phyloP scores from a whole-genome alignment of 2,113 vertebrate genomes.

The Sus scrofa region DNA sequence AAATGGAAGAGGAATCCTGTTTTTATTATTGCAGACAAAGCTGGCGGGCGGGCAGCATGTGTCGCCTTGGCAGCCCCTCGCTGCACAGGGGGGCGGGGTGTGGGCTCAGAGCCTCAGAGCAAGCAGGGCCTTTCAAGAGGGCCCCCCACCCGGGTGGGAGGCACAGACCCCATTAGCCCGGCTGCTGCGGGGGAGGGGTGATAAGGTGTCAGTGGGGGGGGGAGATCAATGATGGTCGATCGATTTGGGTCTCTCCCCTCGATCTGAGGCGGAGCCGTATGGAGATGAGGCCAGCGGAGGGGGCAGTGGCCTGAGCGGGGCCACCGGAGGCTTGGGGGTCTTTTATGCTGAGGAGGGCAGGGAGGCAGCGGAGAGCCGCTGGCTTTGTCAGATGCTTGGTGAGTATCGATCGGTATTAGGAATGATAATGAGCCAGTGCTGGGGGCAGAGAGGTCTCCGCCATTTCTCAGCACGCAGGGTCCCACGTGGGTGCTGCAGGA shows the following conservation, averaged over 20 bases:
- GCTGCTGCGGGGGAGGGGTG: slow-evolving; percentile 81
- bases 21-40: neutral
- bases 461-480: slow-evolving; percentile 68
- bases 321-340: slow-evolving; percentile 61
- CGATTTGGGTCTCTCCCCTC: slow-evolving; percentile 73
- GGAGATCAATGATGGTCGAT: slow-evolving; percentile 79
- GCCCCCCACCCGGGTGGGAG: slow-evolving; percentile 76
- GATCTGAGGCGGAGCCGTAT: slow-evolving; percentile 46
- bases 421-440: slow-evolving; percentile 90
- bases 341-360: slow-evolving; percentile 78
- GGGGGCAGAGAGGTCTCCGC: slow-evolving; percentile 84
- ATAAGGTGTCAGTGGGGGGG: slow-evolving; percentile 79
- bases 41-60: slow-evolving; percentile 81
- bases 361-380: neutral
- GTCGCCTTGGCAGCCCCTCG: slow-evolving; percentile 81
- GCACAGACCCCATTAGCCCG: slow-evolving; percentile 73
- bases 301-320: neutral
- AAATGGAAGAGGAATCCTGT: neutral
- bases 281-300: slow-evolving; percentile 41
- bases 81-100: slow-evolving; percentile 76
- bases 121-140: slow-evolving; percentile 86
- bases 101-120: slow-evolving; percentile 83
- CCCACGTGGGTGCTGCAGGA: accelerated
- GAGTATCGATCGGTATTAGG: slow-evolving; percentile 88
- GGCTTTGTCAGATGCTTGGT: slow-evolving; percentile 83